Base-by-base conservation (phyloP, 1,140 invertebrate species). In the Aphelinus atriplicis region DNA sequence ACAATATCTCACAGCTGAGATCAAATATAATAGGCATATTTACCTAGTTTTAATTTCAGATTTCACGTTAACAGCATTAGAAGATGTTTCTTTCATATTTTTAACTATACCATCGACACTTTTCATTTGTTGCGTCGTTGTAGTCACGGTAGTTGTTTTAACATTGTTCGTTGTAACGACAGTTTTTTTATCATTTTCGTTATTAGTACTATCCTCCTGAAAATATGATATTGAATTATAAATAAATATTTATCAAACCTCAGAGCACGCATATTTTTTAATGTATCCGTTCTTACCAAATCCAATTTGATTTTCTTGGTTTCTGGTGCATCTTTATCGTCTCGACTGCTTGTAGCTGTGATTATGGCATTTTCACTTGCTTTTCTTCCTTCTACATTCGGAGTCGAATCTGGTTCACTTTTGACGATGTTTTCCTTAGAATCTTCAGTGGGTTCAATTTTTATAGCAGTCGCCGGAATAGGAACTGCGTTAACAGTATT, bases 401-500 rank as follows among this genome's bases (percentile, higher is more conserved):
- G 88, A 9, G 1, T 56, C 1, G 90, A 90, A 56, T 91, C 84
- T 69, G 92, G 82, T 81, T 93, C 92, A 64, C 88, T 90, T 74
- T 90, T 87, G 66, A 93, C 90, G 43, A 87, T 87, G 43, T 57
- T 72, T 72, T 90, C 90, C 79, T 90, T 90, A 2, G 86, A 84
- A 69, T 86, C 83, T 0, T 84, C 80, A 1, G 6, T 53, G 1
- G 43, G 5, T 62, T 84, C 80, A 0, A 7, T 65, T 62, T 83
- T 84, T 3, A 76, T 26, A 50, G 48, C 3, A 45, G 80, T 1
- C 74, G 6, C 47, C n/a, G 58, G 43, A 67, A 67, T 66, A 45
- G 62, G 2, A 26, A 26, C 26, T 48, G 53, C 46, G 2, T 58
- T 9, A 71, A 62, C 73, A 3, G 70, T 42, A 46, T 2, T 26